Evolutionary conservation across 2,797 vertebrate species (phyloP).

Genomic region (Pipistrellus nathusii): DNA sequence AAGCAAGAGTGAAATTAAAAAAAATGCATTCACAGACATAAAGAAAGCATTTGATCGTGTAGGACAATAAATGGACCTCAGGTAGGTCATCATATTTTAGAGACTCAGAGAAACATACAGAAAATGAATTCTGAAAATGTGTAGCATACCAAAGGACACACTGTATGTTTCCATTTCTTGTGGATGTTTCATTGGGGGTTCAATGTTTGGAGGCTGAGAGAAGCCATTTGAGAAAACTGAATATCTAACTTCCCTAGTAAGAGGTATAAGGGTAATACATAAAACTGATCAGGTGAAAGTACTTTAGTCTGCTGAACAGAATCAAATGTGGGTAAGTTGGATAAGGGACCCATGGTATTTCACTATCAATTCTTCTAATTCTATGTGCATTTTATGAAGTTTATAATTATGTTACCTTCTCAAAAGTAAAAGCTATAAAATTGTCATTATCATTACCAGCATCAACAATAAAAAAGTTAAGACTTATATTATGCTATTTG

Average conservation of each 20-base stretch:
- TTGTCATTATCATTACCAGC: too few species aligned
- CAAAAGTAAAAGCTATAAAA: too few species aligned
- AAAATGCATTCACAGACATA: neutral
- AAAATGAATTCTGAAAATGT: neutral
- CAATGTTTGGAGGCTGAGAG: neutral
- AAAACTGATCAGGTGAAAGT: neutral
- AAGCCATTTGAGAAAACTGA: neutral
- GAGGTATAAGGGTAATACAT: neutral
- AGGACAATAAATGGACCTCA: neutral
- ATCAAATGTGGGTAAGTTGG: too few species aligned
- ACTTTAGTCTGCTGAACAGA: too few species aligned
- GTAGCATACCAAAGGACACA: slow-evolving; percentile 93
- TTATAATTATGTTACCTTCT: too few species aligned
- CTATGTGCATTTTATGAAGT: too few species aligned
- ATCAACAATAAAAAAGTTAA: neutral
- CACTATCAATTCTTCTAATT: too few species aligned
- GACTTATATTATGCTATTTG: neutral
- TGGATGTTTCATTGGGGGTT: slow-evolving; percentile 82
- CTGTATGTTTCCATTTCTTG: slow-evolving; percentile 86
- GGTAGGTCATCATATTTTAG: neutral
- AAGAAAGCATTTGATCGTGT: neutral
- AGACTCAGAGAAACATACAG: neutral
- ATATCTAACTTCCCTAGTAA: neutral
- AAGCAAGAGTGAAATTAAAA: neutral
- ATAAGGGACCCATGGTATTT: too few species aligned